Evolutionary conservation across 2,797 vertebrate species (phyloP).

Genomic region (Rhinophrynus dorsalis): DNA sequence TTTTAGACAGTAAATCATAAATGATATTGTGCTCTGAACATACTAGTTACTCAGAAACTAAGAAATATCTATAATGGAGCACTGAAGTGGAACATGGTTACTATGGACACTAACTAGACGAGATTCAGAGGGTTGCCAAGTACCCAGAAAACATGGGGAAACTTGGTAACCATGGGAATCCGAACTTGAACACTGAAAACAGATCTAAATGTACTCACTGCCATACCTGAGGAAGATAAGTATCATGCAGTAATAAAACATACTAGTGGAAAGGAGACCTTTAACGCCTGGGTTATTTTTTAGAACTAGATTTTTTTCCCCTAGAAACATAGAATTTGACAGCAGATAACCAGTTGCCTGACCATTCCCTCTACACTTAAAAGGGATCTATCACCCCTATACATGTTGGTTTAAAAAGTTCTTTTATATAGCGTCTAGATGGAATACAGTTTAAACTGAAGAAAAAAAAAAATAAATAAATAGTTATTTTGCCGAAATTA

Average conservation of each 20-base stretch:
- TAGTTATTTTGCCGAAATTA: too few relatives aligned
- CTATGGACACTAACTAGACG: constrained; percentile 48
- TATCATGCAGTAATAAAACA: neutral
- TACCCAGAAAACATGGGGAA: constrained; percentile 29
- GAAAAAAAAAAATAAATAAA: too few relatives aligned
- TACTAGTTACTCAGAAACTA: constrained; percentile 33
- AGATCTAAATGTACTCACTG: constrained; percentile 1
- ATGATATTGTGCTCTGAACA: constrained; percentile 13
- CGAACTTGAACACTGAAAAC: constrained; percentile 27
- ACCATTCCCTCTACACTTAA: too few relatives aligned
- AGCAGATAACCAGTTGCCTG: too few relatives aligned
- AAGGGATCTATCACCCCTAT: too few relatives aligned
- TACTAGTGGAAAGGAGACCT: too few relatives aligned
- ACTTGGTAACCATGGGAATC: constrained; percentile 43
- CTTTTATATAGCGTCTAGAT: too few relatives aligned
- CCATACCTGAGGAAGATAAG: neutral
- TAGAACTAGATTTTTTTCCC: too few relatives aligned
- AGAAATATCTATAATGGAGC: constrained; percentile 48
- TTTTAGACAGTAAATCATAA: constrained; percentile 22
- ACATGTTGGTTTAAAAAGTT: too few relatives aligned
- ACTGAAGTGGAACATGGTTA: constrained; percentile 46
- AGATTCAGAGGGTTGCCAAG: constrained; percentile 44
- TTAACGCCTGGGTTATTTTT: too few relatives aligned
- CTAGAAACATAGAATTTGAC: too few relatives aligned
- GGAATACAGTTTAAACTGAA: too few relatives aligned